Base-by-base conservation (phyloP, 2,888 invertebrate species). In the Drosophila helvetica region DNA sequence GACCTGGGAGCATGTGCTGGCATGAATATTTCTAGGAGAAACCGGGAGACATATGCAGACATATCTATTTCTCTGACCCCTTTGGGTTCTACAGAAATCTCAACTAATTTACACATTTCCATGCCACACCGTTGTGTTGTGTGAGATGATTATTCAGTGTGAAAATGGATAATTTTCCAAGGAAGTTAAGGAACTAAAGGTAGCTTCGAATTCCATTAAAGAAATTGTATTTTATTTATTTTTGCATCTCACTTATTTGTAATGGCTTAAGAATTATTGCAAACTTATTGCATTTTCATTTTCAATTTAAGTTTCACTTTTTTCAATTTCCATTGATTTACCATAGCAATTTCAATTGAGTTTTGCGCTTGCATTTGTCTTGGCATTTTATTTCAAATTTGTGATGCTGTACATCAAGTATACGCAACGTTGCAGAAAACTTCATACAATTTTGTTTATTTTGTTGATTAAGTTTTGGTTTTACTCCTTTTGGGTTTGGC, bases 211-310 rank as follows among this genome's bases (percentile, higher is more conserved):
- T 55, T 69, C 69, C 58, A 57, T 75, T 75, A 74, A 75, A 70
- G 85, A 87, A 83, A 77, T 58, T 82, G 25, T 72, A 72, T 70
- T 82, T 87, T 79, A 85, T 83, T 79, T 74, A 75, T 45, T 75
- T 57, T 53, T 73, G 71, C 12, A 61, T 74, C 61, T 74, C 63
- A 53, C 87, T 82, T 87, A 87, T 27, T 62, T 47, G 53, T 73
- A 73, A 77, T 54, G 45, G 56, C 82, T 81, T 85, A 87, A 61
- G 47, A 78, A 53, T 69, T 69, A 84, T 43, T 53, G 73, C 81
- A 82, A 84, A 77, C n/a, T n/a, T n/a, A n/a, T n/a, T n/a, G n/a
- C n/a, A n/a, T n/a, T n/a, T n/a, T n/a, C n/a, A n/a, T n/a, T n/a
- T n/a, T n/a, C n/a, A n/a, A n/a, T n/a, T n/a, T n/a, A n/a, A n/a